Evolutionary conservation across 2,888 invertebrate species (phyloP), one percentile per base, ranked within the genome.

Genomic region (Caenorhabditis sp.): DNA sequence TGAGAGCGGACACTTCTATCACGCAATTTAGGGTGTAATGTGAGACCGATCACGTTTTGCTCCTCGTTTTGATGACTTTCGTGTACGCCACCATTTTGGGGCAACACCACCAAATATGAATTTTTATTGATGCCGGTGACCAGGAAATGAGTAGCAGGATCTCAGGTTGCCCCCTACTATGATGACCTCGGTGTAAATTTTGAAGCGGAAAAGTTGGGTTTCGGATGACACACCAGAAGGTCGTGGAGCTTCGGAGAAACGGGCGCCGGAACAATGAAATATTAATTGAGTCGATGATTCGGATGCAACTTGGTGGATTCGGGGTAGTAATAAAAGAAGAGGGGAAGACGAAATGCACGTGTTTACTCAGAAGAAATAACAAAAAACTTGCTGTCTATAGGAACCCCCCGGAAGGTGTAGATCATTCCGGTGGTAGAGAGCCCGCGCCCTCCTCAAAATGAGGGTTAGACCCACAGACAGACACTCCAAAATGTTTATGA

Each of bases 21-120:
- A 66, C 66, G 73, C 73, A 37, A 74, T 74, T 68, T 55, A 53
- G 50, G 59, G 53, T 66, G 74, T 66, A 74, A 74, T 66, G 41
- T 20, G 66, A 74, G 66, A 74, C 22, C 59, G 70, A 66, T 66
- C 66, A 63, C 46, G 48, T 61, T 53, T 59, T 58, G 46, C n/a
- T 46, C 55, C 27, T 53, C 61, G 37, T 43, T 35, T 17, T 41
- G 43, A 48, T 48, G 30, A 43, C 15, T 48, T 59, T 27, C 27
- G 30, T 45, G 24, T n/a, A 15, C 20, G n/a, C 52, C 41, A 32
- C 32, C 27, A 48, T 17, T 26, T 35, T 13, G 50, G 13, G 58
- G 46, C 37, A 32, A 32, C 45, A 37, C 37, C 46, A 37, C 55
- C 20, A 46, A 35, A 48, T 27, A 26, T n/a, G 30, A 20, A 45